phyloP scores from a whole-genome alignment of 1,140 invertebrate genomes.

The Drosophila murphyi region DNA sequence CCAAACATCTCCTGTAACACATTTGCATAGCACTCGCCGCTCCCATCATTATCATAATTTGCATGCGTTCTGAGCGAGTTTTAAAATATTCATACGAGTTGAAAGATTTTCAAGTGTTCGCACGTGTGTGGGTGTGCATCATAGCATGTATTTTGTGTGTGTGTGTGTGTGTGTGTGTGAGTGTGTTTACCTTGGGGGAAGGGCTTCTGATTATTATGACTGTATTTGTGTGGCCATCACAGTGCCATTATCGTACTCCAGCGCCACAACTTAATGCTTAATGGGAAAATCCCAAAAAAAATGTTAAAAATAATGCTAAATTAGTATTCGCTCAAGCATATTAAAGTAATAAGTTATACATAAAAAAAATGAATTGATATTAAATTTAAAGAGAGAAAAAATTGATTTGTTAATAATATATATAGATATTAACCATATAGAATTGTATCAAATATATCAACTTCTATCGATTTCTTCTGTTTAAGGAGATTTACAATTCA shows the following conservation, averaged over 20 bases:
- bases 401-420: no score
- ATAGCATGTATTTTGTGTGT: conserved; percentile 15
- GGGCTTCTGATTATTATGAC: conserved; percentile 52
- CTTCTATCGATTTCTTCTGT: no score
- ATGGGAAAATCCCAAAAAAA: conserved; percentile 13
- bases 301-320: conserved; percentile 1
- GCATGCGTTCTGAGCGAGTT: conserved; percentile 63
- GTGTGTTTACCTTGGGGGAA: conserved; percentile 23
- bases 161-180: conserved; percentile 6
- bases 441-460: no score
- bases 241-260: not conserved
- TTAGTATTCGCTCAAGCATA: not conserved
- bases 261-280: not conserved
- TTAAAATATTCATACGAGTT: conserved; percentile 78
- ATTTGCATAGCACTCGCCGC: conserved; percentile 55
- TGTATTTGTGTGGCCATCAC: conserved; percentile 48
- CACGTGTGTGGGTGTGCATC: conserved; percentile 73
- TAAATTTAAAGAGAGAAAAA: no score
- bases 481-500: no score
- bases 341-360: no score
- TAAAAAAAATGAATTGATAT: no score
- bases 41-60: conserved; percentile 79
- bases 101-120: conserved; percentile 65
- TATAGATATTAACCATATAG: no score
- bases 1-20: conserved; percentile 7